phyloP scores from a whole-genome alignment of 2,113 vertebrate species.

The Ceuthmochares aereus region DNA sequence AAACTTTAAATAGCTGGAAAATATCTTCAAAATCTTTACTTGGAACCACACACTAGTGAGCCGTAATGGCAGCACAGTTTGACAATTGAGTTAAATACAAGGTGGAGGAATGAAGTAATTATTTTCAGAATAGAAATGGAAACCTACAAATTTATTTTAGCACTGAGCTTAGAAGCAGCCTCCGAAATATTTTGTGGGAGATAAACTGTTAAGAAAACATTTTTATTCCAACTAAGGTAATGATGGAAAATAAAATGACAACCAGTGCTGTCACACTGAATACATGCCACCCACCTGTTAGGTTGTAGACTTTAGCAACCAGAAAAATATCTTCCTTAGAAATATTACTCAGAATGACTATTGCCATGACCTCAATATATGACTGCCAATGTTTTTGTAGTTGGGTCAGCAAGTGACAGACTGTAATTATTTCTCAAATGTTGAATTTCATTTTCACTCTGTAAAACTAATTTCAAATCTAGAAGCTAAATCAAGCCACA shows the following conservation, averaged over 20 bases:
- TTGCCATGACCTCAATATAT: not conserved
- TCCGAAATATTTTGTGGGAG: conserved; percentile 52
- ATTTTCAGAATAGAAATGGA: conserved; percentile 3
- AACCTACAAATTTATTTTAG: conserved; percentile 24
- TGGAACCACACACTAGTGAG: not conserved
- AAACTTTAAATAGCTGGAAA: not conserved
- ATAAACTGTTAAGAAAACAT: conserved; percentile 66
- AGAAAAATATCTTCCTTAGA: conserved; percentile 34
- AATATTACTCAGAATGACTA: not conserved
- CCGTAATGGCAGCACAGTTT: not conserved
- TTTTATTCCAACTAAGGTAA: conserved; percentile 63
- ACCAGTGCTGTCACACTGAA: not conserved
- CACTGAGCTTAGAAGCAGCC: conserved; percentile 20
- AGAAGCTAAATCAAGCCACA: not conserved
- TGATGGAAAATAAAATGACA: conserved; percentile 57
- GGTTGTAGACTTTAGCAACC: not conserved
- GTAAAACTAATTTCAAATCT: not conserved
- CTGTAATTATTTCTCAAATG: not conserved
- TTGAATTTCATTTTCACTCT: not conserved
- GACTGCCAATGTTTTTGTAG: not conserved
- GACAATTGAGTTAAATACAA: not conserved
- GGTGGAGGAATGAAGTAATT: not conserved
- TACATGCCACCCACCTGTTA: not conserved
- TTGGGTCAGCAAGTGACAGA: not conserved
- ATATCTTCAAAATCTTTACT: not conserved